Evolutionary conservation across 1,140 invertebrate species (phyloP).

Genomic region (Drosophila punjabiensis): DNA sequence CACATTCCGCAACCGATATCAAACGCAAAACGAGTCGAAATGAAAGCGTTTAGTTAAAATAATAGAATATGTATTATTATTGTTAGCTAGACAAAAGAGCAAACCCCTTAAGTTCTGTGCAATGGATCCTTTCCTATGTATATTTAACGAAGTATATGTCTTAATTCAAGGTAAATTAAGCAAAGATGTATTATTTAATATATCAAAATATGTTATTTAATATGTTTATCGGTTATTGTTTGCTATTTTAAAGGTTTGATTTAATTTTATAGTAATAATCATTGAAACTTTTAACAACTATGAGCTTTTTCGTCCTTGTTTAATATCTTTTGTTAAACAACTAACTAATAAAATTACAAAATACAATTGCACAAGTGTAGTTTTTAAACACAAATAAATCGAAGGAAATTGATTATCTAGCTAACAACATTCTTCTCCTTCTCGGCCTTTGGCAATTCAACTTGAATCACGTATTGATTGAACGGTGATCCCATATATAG

Average conservation of each 20-base stretch:
- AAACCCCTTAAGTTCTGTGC: constrained; percentile 44
- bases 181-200: constrained; percentile 1
- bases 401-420: not conserved
- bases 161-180: not conserved
- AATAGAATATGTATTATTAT: constrained; percentile 60
- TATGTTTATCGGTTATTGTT: constrained; percentile 4
- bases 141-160: constrained; percentile 34
- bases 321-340: not conserved
- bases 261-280: not conserved
- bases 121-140: constrained; percentile 57
- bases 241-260: not conserved
- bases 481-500: constrained; percentile 87
- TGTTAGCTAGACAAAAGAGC: constrained; percentile 70
- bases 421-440: not conserved
- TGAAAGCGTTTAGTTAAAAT: constrained; percentile 47
- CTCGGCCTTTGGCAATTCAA: not conserved
- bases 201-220: constrained; percentile 1
- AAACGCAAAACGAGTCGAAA: constrained; percentile 46
- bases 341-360: constrained; percentile 1
- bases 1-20: constrained; percentile 53
- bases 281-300: not conserved
- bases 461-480: constrained; percentile 48
- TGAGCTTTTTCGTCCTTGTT: constrained; percentile 1
- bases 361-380: not conserved
- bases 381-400: not conserved